Conservation (phyloP, 2,888 invertebrate genomes). For the Dione juno region DNA sequence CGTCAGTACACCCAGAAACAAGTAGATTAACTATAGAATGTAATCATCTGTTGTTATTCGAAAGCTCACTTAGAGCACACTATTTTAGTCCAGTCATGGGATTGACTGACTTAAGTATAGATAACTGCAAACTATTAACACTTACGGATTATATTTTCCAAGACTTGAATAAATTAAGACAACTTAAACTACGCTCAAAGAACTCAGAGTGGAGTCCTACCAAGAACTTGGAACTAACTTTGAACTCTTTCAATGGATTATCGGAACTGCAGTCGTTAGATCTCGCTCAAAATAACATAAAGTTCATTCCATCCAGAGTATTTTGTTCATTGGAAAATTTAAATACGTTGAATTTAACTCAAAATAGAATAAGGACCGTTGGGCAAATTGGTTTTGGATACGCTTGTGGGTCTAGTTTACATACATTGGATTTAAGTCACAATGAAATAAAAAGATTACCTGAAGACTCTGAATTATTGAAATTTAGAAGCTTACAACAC, state of each 20-base stretch:
- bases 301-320: constrained; percentile 89
- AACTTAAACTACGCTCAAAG: constrained; percentile 89
- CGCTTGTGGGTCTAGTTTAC: constrained; percentile 87
- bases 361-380: constrained; percentile 91
- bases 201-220: constrained; percentile 91
- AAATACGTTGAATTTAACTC: constrained; percentile 92
- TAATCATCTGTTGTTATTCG: constrained; percentile 89
- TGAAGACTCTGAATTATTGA: constrained; percentile 89
- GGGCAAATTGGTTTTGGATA: constrained; percentile 88
- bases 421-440: constrained; percentile 90
- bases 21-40: constrained; percentile 89
- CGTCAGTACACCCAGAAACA: constrained; percentile 86
- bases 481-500: constrained; percentile 90
- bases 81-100: constrained; percentile 89
- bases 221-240: constrained; percentile 88
- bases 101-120: constrained; percentile 89
- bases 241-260: constrained; percentile 89
- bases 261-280: constrained; percentile 91
- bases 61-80: constrained; percentile 89
- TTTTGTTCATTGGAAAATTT: constrained; percentile 92
- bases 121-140: constrained; percentile 90
- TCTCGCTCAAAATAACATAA: constrained; percentile 92
- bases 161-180: constrained; percentile 90
- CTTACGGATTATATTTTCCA: constrained; percentile 91
- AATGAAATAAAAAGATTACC: constrained; percentile 90